Evolutionary conservation across 2,888 invertebrate genomes (phyloP).

Genomic region (Spodoptera exigua): DNA sequence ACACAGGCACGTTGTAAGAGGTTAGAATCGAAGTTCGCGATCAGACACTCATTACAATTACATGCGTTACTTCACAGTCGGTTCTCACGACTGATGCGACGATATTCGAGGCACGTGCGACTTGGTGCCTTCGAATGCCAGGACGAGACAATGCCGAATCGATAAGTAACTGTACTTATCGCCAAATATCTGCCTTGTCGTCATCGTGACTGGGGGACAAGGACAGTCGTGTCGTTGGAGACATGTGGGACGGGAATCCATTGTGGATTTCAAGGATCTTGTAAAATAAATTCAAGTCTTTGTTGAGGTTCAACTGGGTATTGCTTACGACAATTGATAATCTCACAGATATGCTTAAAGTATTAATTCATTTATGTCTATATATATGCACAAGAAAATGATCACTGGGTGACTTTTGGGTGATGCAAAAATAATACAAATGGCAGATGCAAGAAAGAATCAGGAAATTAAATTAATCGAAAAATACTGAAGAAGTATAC

Average conservation of each 20-base stretch:
- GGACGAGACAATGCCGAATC: constrained; percentile 84
- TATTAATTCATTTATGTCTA: too few species aligned
- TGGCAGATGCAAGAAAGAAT: too few species aligned
- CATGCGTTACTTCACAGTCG: constrained; percentile 71
- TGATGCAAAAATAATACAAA: too few species aligned
- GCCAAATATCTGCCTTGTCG: constrained; percentile 77
- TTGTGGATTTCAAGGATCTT: background rate
- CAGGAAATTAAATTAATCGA: too few species aligned
- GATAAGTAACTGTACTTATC: constrained; percentile 84
- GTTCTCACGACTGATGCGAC: constrained; percentile 81
- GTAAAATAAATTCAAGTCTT: background rate
- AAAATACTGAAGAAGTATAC: too few species aligned
- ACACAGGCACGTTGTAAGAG: constrained; percentile 20
- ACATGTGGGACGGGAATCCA: background rate
- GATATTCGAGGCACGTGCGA: constrained; percentile 79
- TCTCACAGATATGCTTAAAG: too few species aligned
- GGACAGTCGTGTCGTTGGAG: constrained; percentile 48
- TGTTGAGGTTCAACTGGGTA: background rate
- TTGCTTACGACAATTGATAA: background rate
- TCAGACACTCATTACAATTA: constrained; percentile 64
- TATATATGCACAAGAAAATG: too few species aligned
- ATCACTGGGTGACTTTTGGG: too few species aligned
- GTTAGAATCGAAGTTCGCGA: constrained; percentile 49
- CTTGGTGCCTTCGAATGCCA: constrained; percentile 76
- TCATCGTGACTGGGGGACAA: constrained; percentile 65